Base-by-base conservation (phyloP, 2,113 vertebrate genomes). In the Lathamus discolor region DNA sequence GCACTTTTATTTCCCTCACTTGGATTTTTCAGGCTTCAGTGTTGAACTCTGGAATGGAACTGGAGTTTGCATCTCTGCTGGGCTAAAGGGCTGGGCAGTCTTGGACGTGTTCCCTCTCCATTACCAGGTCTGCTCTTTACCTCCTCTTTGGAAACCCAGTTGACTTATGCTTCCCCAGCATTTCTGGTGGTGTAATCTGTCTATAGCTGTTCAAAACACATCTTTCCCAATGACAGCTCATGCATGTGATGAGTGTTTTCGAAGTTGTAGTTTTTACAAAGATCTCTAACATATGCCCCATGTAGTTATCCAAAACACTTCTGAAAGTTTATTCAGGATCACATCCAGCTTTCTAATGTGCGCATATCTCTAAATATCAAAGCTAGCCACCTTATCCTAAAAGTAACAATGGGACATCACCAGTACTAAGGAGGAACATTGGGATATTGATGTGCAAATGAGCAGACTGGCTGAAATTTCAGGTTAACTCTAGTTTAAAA, bases 391-490 rank as follows among this genome's bases (percentile, higher is more conserved):
- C 48, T 88, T 73, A 69, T 35, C 83, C 93, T 89, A 31, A 86
- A 96, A 94, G 70, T 84, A 89, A 92, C 94, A 93, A 83, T 49
- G 49, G 20, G 77, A 84, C 80, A 91, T 39, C 54, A 89, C 35
- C 76, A 86, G 33, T 10, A 52, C 41, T 70, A 55, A 91, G 78
- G 62, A 87, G 51, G 74, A 87, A 25, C 67, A 35, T 49, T 68
- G 46, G 46, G 57, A 79, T 54, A 89, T 85, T 97, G 96, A 96
- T 91, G 91, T 95, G 95, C 70, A 97, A 95, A 97, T 96, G 74
- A 92, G 63, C 8, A 83, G 86, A 57, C 31, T 35, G 62, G 39
- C 43, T 1, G 1, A 96, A 82, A 85, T 85, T 81, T 92, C 92
- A 91, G 63, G 67, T 90, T 93, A 89, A 64, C 74, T 93, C 92